Conservation (phyloP, 2,113 vertebrate species). For the Lamprologus callipterus region DNA sequence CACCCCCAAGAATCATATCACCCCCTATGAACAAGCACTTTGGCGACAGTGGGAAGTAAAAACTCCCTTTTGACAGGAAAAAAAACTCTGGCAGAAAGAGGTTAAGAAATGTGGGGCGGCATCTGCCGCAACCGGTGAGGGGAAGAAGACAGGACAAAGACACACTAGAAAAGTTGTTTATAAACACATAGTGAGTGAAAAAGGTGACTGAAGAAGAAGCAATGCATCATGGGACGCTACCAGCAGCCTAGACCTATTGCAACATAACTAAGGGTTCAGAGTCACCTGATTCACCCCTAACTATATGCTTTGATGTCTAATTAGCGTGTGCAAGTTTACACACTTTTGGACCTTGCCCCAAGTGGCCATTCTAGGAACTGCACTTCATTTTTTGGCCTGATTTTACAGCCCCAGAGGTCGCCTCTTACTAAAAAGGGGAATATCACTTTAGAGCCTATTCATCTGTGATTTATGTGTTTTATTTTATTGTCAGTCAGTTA, state of each 20-base stretch:
- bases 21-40: background rate
- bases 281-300: background rate
- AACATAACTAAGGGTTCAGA: background rate
- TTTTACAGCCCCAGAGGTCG: background rate
- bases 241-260: background rate
- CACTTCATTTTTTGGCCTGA: background rate
- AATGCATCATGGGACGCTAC: background rate
- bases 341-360: background rate
- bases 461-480: background rate
- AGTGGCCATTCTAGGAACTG: background rate
- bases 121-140: fast-evolving
- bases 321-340: background rate
- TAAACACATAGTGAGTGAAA: background rate
- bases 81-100: background rate
- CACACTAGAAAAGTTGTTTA: background rate
- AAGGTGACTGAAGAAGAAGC: background rate
- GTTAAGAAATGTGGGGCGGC: background rate
- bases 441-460: background rate
- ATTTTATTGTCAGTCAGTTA: background rate
- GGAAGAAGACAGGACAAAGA: background rate
- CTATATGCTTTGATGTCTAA: background rate
- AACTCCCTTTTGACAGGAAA: background rate
- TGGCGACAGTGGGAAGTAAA: background rate
- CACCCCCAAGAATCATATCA: background rate
- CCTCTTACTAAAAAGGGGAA: background rate